Percentiles rank a stretch among this genome's conserved stretches.
These are phyloP conservation scores for Trachelipus rathkii DNA, from an alignment of 1,140 invertebrate genomes.

Conservation along the genomic window DNA sequence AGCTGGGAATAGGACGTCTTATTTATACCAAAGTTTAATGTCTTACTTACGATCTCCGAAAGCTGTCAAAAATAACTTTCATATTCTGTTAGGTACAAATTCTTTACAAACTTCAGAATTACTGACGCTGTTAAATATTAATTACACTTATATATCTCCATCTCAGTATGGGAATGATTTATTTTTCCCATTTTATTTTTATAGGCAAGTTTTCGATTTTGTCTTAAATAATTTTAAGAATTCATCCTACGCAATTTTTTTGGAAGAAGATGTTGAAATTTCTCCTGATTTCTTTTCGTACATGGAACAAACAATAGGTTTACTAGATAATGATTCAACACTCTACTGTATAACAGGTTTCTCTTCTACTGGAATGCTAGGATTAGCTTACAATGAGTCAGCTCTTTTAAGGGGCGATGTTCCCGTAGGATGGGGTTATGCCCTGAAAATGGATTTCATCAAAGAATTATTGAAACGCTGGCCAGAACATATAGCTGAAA, in stretches of 20 bases:
- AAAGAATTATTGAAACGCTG: not conserved
- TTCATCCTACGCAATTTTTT: not conserved
- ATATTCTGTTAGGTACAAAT: constrained; percentile 1
- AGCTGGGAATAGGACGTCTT: constrained; percentile 16
- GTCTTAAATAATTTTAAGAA: not conserved
- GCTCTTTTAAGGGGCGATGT: constrained; percentile 13
- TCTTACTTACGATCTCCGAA: not conserved
- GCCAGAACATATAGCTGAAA: not conserved
- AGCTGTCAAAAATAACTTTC: not conserved
- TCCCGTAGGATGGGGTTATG: constrained; percentile 17
- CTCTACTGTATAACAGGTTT: constrained; percentile 14
- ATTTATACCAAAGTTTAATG: constrained; percentile 23
- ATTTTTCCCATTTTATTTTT: constrained; percentile 16
- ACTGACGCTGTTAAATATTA: constrained; percentile 2
- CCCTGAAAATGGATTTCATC: not conserved
- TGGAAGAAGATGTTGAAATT: constrained; percentile 18
- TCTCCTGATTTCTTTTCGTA: constrained; percentile 27
- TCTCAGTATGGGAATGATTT: not conserved
- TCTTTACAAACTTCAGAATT: not conserved
- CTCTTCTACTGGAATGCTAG: not conserved
- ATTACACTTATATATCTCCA: not conserved
- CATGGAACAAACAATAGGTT: not conserved
- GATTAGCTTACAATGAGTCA: not conserved
- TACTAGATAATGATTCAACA: constrained; percentile 5
- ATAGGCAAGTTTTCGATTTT: not conserved